phyloP scores from a whole-genome alignment of 2,888 invertebrate species.

The Melieria omissa region DNA sequence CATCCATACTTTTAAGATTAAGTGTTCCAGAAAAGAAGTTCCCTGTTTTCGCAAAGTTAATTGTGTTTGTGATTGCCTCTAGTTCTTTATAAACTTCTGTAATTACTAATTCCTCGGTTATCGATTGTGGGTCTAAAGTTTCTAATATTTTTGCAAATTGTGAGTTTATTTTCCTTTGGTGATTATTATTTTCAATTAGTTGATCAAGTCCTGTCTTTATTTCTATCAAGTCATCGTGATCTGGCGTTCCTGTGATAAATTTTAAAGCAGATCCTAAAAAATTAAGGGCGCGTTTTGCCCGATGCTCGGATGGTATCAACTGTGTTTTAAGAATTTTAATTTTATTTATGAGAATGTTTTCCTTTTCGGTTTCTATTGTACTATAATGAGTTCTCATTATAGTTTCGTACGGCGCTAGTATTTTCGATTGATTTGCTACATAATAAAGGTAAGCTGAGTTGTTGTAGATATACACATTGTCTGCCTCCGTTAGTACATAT shows the following conservation, averaged over 20 bases:
- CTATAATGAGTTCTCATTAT: neutral
- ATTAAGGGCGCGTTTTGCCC: too few relatives aligned
- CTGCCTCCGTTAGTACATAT: conserved; percentile 27
- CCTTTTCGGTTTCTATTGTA: neutral
- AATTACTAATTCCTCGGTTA: neutral
- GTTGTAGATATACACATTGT: conserved; percentile 16
- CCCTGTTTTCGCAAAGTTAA: too few relatives aligned
- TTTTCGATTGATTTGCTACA: neutral
- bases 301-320: conserved; percentile 10
- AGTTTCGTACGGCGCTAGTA: too few relatives aligned
- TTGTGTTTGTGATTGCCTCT: neutral
- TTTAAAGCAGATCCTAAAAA: conserved; percentile 35
- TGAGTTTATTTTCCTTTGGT: conserved; percentile 28
- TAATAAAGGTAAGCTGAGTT: neutral
- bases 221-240: conserved; percentile 32
- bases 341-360: conserved; percentile 12
- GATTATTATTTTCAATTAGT: conserved; percentile 34
- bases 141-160: conserved; percentile 30
- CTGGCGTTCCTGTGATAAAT: conserved; percentile 29
- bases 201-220: conserved; percentile 31
- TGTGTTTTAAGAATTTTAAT: conserved; percentile 5
- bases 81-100: neutral
- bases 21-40: neutral
- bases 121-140: conserved; percentile 8
- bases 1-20: conserved; percentile 5